Conservation (phyloP, 1,140 invertebrate genomes). For the Zaprionus kolodkinae region DNA sequence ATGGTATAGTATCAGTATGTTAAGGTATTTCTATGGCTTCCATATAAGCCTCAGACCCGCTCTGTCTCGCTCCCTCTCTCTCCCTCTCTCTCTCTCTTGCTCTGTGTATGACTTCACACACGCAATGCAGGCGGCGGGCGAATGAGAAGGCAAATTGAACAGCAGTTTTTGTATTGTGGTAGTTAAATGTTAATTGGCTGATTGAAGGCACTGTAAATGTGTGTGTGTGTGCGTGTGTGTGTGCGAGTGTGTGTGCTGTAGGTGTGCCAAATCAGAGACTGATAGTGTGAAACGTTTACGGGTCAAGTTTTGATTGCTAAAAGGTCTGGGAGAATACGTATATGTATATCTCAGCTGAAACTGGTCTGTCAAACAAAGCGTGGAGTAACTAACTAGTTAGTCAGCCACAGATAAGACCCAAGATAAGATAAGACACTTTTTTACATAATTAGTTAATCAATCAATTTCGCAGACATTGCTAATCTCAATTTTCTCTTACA, state of each 20-base stretch:
- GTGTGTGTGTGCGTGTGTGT: not conserved
- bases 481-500: conserved; percentile 22
- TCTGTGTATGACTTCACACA: conserved; percentile 17
- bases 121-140: not conserved
- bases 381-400: not conserved
- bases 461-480: not conserved
- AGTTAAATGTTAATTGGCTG: conserved; percentile 70
- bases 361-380: not conserved
- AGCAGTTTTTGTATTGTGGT: conserved; percentile 37
- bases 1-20: not conserved
- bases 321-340: conserved; percentile 9
- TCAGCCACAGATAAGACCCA: not conserved
- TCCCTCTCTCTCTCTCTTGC: not conserved
- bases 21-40: conserved; percentile 39
- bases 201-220: conserved; percentile 35
- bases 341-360: not conserved
- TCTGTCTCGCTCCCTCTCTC: not conserved
- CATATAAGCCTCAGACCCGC: not conserved
- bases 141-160: conserved; percentile 4
- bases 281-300: conserved; percentile 19
- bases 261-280: conserved; percentile 16
- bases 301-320: conserved; percentile 37
- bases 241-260: not conserved
- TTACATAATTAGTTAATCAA: conserved; percentile 28
- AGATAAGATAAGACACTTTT: not conserved